phyloP scores from a whole-genome alignment of 2,113 vertebrate genomes.

The Machaerirhynchus nigripectus region DNA sequence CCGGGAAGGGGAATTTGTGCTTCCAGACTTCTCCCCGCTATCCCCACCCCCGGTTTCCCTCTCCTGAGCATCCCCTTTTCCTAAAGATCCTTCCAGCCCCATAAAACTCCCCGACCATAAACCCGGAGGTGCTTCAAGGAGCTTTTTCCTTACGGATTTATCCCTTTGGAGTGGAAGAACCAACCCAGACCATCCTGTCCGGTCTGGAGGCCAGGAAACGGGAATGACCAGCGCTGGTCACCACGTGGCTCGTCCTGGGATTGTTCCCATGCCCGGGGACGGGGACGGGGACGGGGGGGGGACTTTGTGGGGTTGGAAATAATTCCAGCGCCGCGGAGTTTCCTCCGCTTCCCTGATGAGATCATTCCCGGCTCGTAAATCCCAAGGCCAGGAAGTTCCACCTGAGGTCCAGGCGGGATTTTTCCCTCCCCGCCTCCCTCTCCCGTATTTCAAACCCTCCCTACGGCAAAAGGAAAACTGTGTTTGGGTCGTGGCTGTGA shows the following conservation, averaged over 20 bases:
- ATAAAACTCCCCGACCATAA: neutral
- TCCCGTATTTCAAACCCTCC: neutral
- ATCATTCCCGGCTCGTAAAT: constrained; percentile 40
- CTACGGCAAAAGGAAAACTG: neutral
- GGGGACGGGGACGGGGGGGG: accelerated
- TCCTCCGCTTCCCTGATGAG: constrained; percentile 44
- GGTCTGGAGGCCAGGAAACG: neutral
- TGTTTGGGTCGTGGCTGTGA: neutral
- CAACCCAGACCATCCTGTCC: neutral
- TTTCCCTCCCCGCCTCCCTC: neutral
- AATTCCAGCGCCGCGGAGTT: constrained; percentile 13
- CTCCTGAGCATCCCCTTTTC: neutral
- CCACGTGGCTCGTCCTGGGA: neutral
- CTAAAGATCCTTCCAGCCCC: neutral
- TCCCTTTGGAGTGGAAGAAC: neutral
- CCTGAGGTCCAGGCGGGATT: constrained; percentile 9
- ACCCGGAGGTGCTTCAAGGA: accelerated
- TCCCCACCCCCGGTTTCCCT: neutral
- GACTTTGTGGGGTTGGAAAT: neutral
- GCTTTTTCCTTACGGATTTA: neutral
- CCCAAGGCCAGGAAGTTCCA: neutral
- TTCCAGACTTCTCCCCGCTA: accelerated
- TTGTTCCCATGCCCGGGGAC: neutral
- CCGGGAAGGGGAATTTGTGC: neutral
- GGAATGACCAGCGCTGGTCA: neutral